These are phyloP conservation scores for Odontomyia ornata DNA, from an alignment of 2,888 invertebrate genomes.

Conservation along the genomic window DNA sequence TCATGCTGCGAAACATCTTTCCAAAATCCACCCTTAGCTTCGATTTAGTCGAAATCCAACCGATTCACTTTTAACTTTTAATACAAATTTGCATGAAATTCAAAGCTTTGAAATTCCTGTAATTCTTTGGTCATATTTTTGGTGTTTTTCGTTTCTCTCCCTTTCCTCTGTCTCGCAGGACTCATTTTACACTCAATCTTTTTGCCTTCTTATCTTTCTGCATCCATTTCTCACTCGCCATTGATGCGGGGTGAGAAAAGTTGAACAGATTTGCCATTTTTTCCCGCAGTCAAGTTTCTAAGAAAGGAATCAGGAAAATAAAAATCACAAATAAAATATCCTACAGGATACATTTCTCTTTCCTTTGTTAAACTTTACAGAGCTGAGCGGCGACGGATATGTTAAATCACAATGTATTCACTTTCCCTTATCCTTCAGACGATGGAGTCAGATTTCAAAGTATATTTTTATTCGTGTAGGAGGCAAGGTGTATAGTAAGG, in stretches of 20 bases:
- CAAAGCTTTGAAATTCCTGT: slow-evolving; percentile 9
- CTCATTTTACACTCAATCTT: neutral
- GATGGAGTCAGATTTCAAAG: no score
- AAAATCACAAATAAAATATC: neutral
- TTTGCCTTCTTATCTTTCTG: neutral
- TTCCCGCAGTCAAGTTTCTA: neutral
- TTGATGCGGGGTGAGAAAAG: neutral
- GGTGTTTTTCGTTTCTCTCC: neutral
- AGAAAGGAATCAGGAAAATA: neutral
- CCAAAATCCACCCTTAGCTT: neutral
- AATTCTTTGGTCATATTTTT: slow-evolving; percentile 30
- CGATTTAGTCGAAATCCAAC: neutral
- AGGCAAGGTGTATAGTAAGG: no score
- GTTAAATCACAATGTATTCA: slow-evolving; percentile 21
- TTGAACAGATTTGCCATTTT: neutral
- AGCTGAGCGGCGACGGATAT: slow-evolving; percentile 4
- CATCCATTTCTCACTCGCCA: neutral
- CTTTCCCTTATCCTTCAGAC: neutral
- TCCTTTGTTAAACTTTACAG: slow-evolving; percentile 4
- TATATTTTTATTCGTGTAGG: no score
- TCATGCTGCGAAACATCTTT: neutral
- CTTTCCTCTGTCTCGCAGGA: neutral
- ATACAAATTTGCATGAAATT: slow-evolving; percentile 41
- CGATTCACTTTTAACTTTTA: neutral
- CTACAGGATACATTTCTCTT: neutral